These are phyloP conservation scores for Oncorhynchus kisutch DNA, from an alignment of 2,113 vertebrate species.

Conservation along the genomic window DNA sequence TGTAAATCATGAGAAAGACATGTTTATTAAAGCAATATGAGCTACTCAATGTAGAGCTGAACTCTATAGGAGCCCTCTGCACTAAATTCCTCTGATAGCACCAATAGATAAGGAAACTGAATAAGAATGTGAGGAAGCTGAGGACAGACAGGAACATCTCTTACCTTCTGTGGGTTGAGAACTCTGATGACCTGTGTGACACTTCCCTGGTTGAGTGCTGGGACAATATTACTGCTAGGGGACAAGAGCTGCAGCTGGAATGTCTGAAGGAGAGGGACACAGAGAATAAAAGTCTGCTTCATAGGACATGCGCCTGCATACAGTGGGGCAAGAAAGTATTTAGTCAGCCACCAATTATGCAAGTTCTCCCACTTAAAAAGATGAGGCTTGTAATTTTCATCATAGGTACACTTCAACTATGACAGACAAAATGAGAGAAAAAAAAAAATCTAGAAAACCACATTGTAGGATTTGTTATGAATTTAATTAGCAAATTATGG, in stretches of 20 bases:
- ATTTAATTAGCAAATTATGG: too few relatives aligned
- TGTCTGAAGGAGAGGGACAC: conserved; percentile 73
- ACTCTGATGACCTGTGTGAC: conserved; percentile 99
- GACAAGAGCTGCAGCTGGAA: conserved; percentile 99
- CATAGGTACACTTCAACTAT: too few relatives aligned
- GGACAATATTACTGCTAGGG: conserved; percentile 95
- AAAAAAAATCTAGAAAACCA: too few relatives aligned
- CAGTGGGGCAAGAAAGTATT: too few relatives aligned
- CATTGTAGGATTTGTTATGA: too few relatives aligned
- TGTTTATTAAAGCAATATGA: conserved; percentile 11
- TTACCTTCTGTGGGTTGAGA: conserved; percentile 98
- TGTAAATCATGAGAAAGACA: conserved; percentile 61
- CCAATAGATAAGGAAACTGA: too few relatives aligned
- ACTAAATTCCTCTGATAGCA: too few relatives aligned
- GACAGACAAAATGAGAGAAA: too few relatives aligned
- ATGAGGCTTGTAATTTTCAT: too few relatives aligned
- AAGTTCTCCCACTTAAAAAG: too few relatives aligned
- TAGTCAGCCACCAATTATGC: too few relatives aligned
- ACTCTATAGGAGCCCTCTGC: neutral
- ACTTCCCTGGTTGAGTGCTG: conserved; percentile 93
- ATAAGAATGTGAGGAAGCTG: neutral
- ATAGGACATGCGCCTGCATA: neutral
- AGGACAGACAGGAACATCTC: conserved; percentile 25
- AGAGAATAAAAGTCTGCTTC: neutral
- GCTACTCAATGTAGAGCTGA: neutral